phyloP scores from a whole-genome alignment of 2,113 vertebrate species.

The Notothenia coriiceps region DNA sequence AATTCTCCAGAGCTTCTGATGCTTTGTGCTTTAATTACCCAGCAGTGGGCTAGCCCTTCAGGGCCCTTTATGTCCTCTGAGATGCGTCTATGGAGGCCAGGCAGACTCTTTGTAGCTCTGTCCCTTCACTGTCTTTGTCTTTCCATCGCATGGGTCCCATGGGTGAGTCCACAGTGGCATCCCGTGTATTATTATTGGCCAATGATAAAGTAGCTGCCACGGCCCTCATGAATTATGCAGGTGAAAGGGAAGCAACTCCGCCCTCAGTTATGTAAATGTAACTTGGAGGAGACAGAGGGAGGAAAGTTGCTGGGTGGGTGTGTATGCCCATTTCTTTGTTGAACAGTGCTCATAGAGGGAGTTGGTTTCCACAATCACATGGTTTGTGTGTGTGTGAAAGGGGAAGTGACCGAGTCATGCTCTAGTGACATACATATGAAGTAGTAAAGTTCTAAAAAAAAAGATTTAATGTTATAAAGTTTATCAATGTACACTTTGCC shows the following conservation, averaged over 20 bases:
- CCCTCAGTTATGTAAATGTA: slow-evolving; percentile 81
- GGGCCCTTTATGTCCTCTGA: slow-evolving; percentile 66
- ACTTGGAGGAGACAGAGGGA: slow-evolving; percentile 55
- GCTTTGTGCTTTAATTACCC: slow-evolving; percentile 73
- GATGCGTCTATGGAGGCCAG: slow-evolving; percentile 56
- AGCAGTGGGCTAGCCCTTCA: slow-evolving; percentile 33
- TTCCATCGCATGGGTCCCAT: slow-evolving; percentile 62
- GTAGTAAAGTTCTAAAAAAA: background rate
- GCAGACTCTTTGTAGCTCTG: slow-evolving; percentile 68
- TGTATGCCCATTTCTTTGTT: slow-evolving; percentile 1
- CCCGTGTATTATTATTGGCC: slow-evolving; percentile 74
- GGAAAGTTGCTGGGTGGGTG: slow-evolving; percentile 38
- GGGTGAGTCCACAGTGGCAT: slow-evolving; percentile 69
- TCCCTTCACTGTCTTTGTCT: slow-evolving; percentile 76
- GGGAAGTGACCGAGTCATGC: slow-evolving; percentile 18
- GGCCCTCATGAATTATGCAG: slow-evolving; percentile 84
- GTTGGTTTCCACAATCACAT: slow-evolving; percentile 1
- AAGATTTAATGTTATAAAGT: background rate
- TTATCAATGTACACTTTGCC: background rate
- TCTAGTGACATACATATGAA: slow-evolving; percentile 31
- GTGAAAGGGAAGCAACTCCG: slow-evolving; percentile 51
- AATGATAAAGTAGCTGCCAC: slow-evolving; percentile 84
- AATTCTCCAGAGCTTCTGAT: slow-evolving; percentile 36
- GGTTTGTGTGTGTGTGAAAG: slow-evolving; percentile 23
- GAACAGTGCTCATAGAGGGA: slow-evolving; percentile 4